phyloP scores from a whole-genome alignment of 2,797 vertebrate species.

The Natrix natrix region DNA sequence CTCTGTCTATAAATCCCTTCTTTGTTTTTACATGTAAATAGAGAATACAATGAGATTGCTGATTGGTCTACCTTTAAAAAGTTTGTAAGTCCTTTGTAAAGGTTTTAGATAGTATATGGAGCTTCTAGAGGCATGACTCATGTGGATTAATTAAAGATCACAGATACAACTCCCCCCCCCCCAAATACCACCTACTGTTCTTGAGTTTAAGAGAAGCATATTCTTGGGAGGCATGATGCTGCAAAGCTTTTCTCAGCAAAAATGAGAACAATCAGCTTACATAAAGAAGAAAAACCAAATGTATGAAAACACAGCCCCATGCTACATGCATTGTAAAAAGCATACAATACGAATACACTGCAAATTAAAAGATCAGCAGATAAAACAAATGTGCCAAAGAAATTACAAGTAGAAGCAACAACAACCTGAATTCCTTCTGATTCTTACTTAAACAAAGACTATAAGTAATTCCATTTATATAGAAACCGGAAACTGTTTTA shows the following conservation, averaged over 20 bases:
- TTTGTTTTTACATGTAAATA: conserved; percentile 1
- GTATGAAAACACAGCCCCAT: neutral
- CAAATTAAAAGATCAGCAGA: neutral
- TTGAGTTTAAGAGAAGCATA: conserved; percentile 49
- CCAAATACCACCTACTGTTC: conserved; percentile 27
- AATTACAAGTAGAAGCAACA: conserved; percentile 21
- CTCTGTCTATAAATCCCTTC: neutral
- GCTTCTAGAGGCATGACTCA: conserved; percentile 37
- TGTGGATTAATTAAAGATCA: conserved; percentile 52
- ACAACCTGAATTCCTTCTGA: neutral
- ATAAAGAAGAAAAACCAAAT: conserved; percentile 23
- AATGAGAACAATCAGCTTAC: conserved; percentile 9
- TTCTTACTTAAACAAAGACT: neutral
- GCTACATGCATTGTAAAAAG: neutral
- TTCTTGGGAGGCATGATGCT: conserved; percentile 45
- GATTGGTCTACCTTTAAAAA: neutral
- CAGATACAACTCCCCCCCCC: conserved; percentile 47
- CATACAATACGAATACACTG: too few species aligned
- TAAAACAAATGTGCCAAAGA: neutral
- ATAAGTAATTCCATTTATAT: neutral
- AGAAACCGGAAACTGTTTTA: neutral
- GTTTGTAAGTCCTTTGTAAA: conserved; percentile 22
- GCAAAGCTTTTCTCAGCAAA: conserved; percentile 34
- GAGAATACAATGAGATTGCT: conserved; percentile 30
- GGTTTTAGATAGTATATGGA: conserved; percentile 26